Conservation (phyloP, 1,140 invertebrate genomes). For the Drosophila orena region DNA sequence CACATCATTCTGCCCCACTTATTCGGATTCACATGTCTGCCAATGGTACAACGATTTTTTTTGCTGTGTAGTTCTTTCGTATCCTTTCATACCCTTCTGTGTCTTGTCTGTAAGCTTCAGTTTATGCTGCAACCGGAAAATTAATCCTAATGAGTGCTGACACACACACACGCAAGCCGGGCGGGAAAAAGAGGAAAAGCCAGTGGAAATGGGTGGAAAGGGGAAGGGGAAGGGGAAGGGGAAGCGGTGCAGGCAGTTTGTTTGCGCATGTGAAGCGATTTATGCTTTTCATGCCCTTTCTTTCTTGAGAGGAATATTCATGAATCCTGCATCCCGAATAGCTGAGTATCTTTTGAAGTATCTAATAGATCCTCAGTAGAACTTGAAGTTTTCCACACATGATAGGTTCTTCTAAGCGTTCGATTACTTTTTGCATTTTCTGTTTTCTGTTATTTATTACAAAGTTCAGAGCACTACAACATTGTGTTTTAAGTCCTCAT, state of each 20-base stretch:
- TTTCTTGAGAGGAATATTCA: background rate
- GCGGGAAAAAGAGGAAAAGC: constrained; percentile 17
- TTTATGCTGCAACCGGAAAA: constrained; percentile 82
- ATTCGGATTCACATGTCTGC: no score
- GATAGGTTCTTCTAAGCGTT: no score
- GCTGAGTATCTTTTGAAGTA: background rate
- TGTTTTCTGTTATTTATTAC: no score
- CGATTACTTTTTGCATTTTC: no score
- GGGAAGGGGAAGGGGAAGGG: background rate
- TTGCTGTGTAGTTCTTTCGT: background rate
- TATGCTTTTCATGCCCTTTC: constrained; percentile 61
- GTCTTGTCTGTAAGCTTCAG: constrained; percentile 70
- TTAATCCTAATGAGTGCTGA: constrained; percentile 82
- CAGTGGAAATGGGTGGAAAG: constrained; percentile 3
- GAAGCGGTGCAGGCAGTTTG: constrained; percentile 43
- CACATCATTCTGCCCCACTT: no score
- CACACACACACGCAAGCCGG: constrained; percentile 51
- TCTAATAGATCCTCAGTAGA: background rate
- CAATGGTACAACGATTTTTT: background rate
- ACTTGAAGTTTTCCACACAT: background rate
- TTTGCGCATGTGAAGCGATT: constrained; percentile 76
- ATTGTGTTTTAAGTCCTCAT: no score
- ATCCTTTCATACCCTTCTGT: constrained; percentile 13
- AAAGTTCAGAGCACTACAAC: no score
- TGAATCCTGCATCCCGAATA: background rate